Evolutionary conservation across 1,140 invertebrate genomes (phyloP).

Genomic region (Apis laboriosa): DNA sequence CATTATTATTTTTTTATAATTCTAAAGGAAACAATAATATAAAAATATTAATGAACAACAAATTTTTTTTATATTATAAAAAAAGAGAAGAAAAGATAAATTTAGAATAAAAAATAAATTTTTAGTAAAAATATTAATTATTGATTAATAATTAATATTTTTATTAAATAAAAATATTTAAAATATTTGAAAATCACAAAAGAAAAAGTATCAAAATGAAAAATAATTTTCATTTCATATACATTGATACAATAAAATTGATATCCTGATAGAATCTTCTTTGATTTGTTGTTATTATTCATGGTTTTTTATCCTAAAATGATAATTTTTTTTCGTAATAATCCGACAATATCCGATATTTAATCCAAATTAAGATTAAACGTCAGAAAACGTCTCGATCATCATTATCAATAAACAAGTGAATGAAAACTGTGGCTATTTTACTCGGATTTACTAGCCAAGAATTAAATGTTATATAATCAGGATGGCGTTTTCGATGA

Average conservation of each 20-base stretch:
- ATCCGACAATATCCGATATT: background rate
- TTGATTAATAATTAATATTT: background rate
- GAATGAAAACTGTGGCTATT: conserved; percentile 23
- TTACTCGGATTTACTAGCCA: conserved; percentile 13
- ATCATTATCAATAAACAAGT: background rate
- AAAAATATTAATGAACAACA: no score
- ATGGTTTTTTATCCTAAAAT: background rate
- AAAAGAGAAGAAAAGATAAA: background rate
- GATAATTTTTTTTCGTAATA: background rate
- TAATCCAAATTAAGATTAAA: background rate
- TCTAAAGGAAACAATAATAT: background rate
- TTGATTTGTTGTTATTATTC: background rate
- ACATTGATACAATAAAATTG: background rate
- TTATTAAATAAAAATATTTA: background rate
- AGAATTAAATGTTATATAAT: conserved; percentile 8
- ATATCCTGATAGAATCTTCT: background rate
- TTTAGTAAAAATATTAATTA: background rate
- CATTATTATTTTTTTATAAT: no score
- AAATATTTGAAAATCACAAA: background rate
- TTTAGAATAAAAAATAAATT: background rate
- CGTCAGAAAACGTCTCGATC: background rate
- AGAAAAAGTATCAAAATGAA: background rate
- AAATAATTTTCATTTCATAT: background rate
- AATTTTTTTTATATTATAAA: background rate
- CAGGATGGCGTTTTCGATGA: conserved; percentile 13